Percentiles rank a stretch among this genome's conserved stretches.
Conservation (phyloP, 2,797 vertebrate species). For the Chrosomus eos region DNA sequence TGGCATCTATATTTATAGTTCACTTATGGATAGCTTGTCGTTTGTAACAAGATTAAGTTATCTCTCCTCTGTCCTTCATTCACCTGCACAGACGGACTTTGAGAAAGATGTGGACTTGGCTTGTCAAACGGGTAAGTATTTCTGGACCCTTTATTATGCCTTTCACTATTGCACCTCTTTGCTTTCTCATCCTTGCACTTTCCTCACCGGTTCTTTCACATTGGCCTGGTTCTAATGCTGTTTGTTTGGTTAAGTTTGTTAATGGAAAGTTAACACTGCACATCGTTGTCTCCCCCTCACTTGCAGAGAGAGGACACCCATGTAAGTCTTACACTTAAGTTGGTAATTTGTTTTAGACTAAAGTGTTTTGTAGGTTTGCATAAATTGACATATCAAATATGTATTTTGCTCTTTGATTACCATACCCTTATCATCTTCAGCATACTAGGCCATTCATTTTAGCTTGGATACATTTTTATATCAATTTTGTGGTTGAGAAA, state of each 20-base stretch:
- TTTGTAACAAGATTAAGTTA: slow-evolving; percentile 44
- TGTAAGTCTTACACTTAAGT: slow-evolving; percentile 77
- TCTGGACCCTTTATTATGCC: slow-evolving; percentile 17
- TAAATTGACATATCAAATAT: not conserved
- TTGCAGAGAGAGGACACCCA: slow-evolving; percentile 86
- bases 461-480: not conserved
- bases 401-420: not conserved
- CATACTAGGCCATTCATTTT: not conserved
- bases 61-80: slow-evolving; percentile 62
- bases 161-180: not conserved
- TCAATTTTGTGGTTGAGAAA: not conserved
- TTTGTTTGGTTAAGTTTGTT: slow-evolving; percentile 51
- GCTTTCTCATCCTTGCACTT: slow-evolving; percentile 40
- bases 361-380: not conserved
- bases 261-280: slow-evolving; percentile 69
- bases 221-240: slow-evolving; percentile 54
- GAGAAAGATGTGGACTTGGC: slow-evolving; percentile 99
- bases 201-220: slow-evolving; percentile 25
- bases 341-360: slow-evolving; percentile 7
- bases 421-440: not conserved
- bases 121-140: slow-evolving; percentile 93
- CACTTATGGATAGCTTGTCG: not conserved
- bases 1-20: not conserved
- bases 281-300: slow-evolving; percentile 68
- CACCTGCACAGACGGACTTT: slow-evolving; percentile 93